Evolutionary conservation across 92 coral and sea anemone species (phyloP), one percentile per base, ranked within the genome.

Genomic region (Chrysogorgia sp.): DNA sequence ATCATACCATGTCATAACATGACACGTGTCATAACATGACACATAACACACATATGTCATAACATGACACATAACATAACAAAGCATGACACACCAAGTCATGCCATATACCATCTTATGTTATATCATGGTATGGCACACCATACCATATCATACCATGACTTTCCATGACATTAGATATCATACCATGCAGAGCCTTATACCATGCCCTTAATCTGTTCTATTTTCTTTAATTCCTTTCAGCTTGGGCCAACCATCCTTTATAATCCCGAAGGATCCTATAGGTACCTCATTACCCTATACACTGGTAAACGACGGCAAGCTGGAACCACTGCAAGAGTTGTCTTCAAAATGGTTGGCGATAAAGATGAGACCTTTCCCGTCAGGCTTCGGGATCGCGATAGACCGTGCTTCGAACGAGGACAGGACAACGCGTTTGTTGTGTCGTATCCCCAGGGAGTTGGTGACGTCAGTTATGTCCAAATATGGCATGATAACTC

Each of bases 281-380:
- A 64, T 34, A 76, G 88, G 15, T 93, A 91, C 63, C 84, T 88
- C 50, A 81, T 93, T n/a, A 82, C 93, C 33, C 55, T 91, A 31
- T 85, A 88, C 83, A 93, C 97, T 24, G 97, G 97, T 2, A 87
- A 84, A 50, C 83, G 97, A 29, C 86, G 72, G 24, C 88, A 84
- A 59, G 92, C 97, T 20, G 97, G 97, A n/a, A 93, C 97, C 22
- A 93, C 97, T 0, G 94, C 96, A 9, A 86, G 76, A 40, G 97
- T 93, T 19, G 87, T 75, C 71, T 79, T 90, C 50, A 96, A 90
- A 66, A 84, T 93, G 48, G 63, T 83, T 13, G 97, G 97, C 19
- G 96, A 93, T 35, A 77, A 93, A 64, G 87, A 88, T 45, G 96
- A 93, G 77, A 86, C 91, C 45, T 52, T 81, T 28, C 96, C 97